A percentile compares a stretch with the other conserved stretches of the same genome.
Conservation (phyloP, 2,888 invertebrate genomes). For the Catotricha subobsoleta region DNA sequence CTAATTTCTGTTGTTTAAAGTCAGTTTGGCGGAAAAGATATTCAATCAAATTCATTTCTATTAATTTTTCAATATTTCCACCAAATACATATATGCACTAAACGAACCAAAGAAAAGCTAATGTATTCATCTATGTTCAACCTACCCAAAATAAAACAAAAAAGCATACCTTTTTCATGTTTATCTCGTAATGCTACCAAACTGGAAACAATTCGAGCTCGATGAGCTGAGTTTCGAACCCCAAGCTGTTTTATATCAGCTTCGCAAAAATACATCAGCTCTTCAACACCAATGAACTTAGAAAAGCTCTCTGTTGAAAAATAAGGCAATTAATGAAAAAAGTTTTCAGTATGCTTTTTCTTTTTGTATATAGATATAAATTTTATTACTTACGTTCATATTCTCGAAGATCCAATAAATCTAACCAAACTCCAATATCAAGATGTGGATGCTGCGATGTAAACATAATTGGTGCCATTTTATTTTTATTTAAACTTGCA, state of each 20-base stretch:
- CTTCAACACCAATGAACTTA: constrained; percentile 37
- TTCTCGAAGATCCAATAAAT: constrained; percentile 38
- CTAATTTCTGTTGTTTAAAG: too few relatives aligned
- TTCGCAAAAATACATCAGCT: constrained; percentile 37
- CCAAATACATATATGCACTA: not conserved
- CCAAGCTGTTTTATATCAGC: constrained; percentile 40
- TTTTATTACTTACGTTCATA: constrained; percentile 30
- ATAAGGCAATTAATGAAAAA: not conserved
- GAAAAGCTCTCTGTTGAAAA: constrained; percentile 3
- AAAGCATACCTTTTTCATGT: constrained; percentile 32
- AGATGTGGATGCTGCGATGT: constrained; percentile 30
- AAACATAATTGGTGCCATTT: constrained; percentile 14
- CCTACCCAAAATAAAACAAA: not conserved
- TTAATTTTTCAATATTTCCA: too few relatives aligned
- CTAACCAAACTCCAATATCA: constrained; percentile 39
- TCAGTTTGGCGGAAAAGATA: too few relatives aligned
- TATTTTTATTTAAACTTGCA: constrained; percentile 20
- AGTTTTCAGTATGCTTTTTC: not conserved
- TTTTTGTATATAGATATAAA: constrained; percentile 10
- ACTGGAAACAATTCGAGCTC: constrained; percentile 44
- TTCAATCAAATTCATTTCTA: too few relatives aligned
- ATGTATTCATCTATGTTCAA: too few relatives aligned
- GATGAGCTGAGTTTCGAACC: constrained; percentile 41
- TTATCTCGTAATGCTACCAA: constrained; percentile 43
- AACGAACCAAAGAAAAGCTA: too few relatives aligned